Evolutionary conservation across 1,140 invertebrate species (phyloP), one percentile per base, ranked within the genome.

Genomic region (Procambarus virginalis): DNA sequence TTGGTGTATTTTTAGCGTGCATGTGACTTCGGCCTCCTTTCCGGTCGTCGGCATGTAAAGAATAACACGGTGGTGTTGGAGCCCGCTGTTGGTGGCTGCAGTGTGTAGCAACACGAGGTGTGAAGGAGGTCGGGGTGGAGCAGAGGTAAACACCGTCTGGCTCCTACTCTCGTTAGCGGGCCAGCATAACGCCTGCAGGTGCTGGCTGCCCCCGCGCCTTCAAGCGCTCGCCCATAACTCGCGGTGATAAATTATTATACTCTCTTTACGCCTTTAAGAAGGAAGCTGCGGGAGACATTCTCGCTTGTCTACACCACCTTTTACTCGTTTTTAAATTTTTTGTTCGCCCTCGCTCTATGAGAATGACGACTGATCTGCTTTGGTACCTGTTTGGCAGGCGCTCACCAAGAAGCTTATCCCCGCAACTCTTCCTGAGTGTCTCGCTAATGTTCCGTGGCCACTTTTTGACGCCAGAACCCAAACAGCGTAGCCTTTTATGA

Each of bases 341-440:
- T 34, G 12, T 3, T 48, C 17, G 76, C 49, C 20, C 17, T 64
- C 60, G 55, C 34, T 55, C 20, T 17, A 68, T 20, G 64, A n/a
- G 68, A 22, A 34, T 73, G 68, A 34, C 68, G 68, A 73, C 68
- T 73, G 68, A 73, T 73, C n/a, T 73, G 68, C 10, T 73, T 73
- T 73, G 68, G 68, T 22, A 34, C 68, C 68, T 73, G 68, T 73
- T 73, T 73, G 68, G 68, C 68, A 73, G 22, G 34, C 68, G n/a
- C 22, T 34, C 68, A 8, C 68, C n/a, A 34, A 73, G 34, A 34
- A 22, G n/a, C 68, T 73, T n/a, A 73, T 22, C 68, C 6, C n/a
- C 68, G n/a, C 68, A 73, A 73, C 68, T 73, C 68, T 73, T 17
- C 64, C 64, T 34, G 12, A n/a, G 14, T 68, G 64, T 68, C 64